These are phyloP conservation scores for Pygocentrus nattereri DNA, from an alignment of 2,797 vertebrate genomes.

Conservation along the genomic window DNA sequence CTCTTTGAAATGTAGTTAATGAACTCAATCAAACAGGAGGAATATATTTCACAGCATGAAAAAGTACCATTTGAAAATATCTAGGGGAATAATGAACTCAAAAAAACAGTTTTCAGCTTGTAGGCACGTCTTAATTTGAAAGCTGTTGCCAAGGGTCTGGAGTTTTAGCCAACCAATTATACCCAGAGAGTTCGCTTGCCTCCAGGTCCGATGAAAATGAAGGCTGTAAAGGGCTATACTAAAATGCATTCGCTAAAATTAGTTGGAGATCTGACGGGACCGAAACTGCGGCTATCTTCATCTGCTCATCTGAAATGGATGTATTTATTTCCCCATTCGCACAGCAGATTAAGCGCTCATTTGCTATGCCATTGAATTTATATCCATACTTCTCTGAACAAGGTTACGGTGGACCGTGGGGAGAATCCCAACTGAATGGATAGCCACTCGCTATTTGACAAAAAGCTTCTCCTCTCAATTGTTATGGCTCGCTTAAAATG, in stretches of 20 bases:
- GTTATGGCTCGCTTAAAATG: not conserved
- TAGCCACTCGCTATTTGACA: slow-evolving; percentile 4
- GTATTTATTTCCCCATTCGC: slow-evolving; percentile 1
- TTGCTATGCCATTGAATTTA: slow-evolving; percentile 41
- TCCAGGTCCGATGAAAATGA: slow-evolving; percentile 74
- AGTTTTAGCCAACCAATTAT: slow-evolving; percentile 68
- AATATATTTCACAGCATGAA: slow-evolving; percentile 59
- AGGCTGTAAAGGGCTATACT: slow-evolving; percentile 67
- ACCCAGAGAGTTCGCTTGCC: slow-evolving; percentile 53
- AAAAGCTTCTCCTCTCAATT: not conserved
- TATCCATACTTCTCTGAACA: not conserved
- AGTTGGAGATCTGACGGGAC: slow-evolving; percentile 64
- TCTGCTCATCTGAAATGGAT: slow-evolving; percentile 32
- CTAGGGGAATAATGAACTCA: slow-evolving; percentile 67
- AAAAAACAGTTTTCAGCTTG: slow-evolving; percentile 67
- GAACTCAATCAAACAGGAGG: slow-evolving; percentile 52
- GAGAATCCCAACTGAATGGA: not conserved
- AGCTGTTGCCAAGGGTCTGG: slow-evolving; percentile 67
- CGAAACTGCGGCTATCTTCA: slow-evolving; percentile 53
- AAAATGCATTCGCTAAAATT: slow-evolving; percentile 68
- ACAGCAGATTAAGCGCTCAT: slow-evolving; percentile 40
- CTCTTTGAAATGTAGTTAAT: not conserved
- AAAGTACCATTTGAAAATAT: slow-evolving; percentile 53
- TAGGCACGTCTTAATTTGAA: slow-evolving; percentile 71
- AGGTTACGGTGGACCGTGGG: not conserved